A percentile compares a stretch with the other conserved stretches of the same genome.
Evolutionary conservation across 2,888 invertebrate species (phyloP).

Genomic region (Drosophila prolongata): DNA sequence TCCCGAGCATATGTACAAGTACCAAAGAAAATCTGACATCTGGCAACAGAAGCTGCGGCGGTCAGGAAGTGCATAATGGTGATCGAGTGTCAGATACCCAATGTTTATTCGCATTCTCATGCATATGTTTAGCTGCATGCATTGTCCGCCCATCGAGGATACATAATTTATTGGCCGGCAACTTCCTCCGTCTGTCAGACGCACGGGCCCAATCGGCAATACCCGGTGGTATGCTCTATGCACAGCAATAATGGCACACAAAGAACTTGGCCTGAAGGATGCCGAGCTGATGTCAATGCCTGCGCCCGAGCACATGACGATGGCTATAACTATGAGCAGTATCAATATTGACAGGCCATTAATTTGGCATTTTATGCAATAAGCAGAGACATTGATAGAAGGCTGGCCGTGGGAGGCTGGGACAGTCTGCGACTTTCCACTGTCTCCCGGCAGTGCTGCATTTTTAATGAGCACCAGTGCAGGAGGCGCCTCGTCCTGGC

Average conservation of each 20-base stretch:
- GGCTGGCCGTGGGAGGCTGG: background rate
- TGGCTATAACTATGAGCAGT: slow-evolving; percentile 29
- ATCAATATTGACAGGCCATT: slow-evolving; percentile 73
- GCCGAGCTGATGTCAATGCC: slow-evolving; percentile 9
- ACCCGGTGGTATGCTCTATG: slow-evolving; percentile 11
- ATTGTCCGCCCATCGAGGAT: background rate
- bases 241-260: slow-evolving; percentile 13
- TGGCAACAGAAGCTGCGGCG: background rate
- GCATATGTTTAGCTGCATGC: background rate
- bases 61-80: slow-evolving; percentile 17
- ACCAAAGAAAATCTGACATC: background rate
- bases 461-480: slow-evolving; percentile 73
- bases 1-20: background rate
- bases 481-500: slow-evolving; percentile 67
- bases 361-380: slow-evolving; percentile 70
- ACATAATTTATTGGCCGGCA: slow-evolving; percentile 20
- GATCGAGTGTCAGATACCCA: slow-evolving; percentile 20
- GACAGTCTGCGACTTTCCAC: slow-evolving; percentile 19
- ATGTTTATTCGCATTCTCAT: background rate
- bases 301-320: slow-evolving; percentile 11
- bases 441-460: slow-evolving; percentile 54
- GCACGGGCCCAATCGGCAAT: background rate
- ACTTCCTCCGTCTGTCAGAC: slow-evolving; percentile 6
- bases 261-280: slow-evolving; percentile 8
- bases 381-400: slow-evolving; percentile 35